Evolutionary conservation across 2,113 vertebrate species (phyloP).

Genomic region (Microcebus ravelobensis): DNA sequence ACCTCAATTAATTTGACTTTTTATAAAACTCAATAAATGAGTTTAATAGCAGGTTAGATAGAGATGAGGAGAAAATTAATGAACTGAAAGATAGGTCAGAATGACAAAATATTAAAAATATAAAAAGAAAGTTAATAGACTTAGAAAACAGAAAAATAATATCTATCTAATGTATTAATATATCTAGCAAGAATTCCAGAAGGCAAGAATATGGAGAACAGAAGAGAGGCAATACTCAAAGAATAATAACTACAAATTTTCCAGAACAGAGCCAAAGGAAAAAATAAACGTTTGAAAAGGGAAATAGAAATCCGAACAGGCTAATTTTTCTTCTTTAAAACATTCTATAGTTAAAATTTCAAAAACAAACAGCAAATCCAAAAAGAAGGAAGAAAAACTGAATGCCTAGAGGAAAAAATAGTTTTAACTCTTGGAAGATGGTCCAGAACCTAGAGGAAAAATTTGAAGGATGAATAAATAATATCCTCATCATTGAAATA

Average conservation of each 20-base stretch:
- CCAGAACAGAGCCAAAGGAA: not conserved
- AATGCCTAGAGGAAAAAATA: no score
- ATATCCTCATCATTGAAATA: not conserved
- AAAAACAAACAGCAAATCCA: not conserved
- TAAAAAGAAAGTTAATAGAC: not conserved
- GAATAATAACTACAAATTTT: not conserved
- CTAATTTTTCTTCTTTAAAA: not conserved
- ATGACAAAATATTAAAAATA: not conserved
- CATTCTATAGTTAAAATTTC: not conserved
- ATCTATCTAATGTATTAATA: not conserved
- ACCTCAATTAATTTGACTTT: not conserved
- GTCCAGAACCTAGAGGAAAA: not conserved
- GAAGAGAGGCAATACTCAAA: not conserved
- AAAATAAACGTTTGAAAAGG: not conserved
- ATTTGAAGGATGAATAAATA: not conserved
- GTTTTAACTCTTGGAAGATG: no score
- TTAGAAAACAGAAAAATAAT: not conserved
- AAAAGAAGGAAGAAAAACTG: not conserved
- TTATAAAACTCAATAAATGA: not conserved
- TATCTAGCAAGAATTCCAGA: not conserved
- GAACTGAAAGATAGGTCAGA: not conserved
- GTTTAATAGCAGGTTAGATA: not conserved
- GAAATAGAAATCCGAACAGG: not conserved
- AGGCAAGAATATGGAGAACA: not conserved
- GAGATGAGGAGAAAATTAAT: not conserved